Evolutionary conservation across 37 sponge, comb jelly and placozoan genomes (phyloP), one percentile per base, ranked within the genome.

Genomic region (Cliona cf. orientalis): DNA sequence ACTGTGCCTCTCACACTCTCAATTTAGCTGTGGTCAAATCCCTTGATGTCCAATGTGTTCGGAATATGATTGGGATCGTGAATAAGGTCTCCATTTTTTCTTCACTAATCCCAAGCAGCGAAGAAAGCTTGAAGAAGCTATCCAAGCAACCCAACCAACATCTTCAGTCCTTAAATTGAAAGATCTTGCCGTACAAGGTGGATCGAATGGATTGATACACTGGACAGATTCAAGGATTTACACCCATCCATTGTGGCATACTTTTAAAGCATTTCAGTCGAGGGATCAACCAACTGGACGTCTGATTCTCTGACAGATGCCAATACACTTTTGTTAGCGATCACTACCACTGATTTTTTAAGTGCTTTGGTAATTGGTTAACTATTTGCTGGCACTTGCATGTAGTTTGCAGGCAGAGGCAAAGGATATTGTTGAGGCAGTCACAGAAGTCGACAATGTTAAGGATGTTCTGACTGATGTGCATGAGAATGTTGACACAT

Each of bases 61-160:
- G 73, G 9, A 88, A 88, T 79, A 88, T 81, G 89, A 88, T 82
- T 42, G 89, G 78, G 4, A 65, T 73, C 2, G 78, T 88, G 60
- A 60, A 76, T 42, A 75, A 66, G 31, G 69, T 88, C 34, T 88
- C 36, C n/a, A 57, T 29, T 2, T 82, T 82, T 76, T 88, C 40
- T 40, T 31, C 77, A 78, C 78, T 71, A 83, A 88, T 44, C 91
- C 86, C 19, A 90, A 90, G 65, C 70, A 78, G 3, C 91, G 85
- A 41, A 73, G 58, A 22, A 31, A 37, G 32, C 58, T 90, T 6
- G 82, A 90, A 42, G 66, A 81, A 28, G 77, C 85, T 14, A 85
- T 90, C 19, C 34, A 5, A 11, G 28, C 23, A 29, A 76, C 46
- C 19, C 79, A 85, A 33, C 86, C 86, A 61, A 35, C 46, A n/a